Conservation (phyloP, 2,797 vertebrate species). For the Bradypodion pumilum region DNA sequence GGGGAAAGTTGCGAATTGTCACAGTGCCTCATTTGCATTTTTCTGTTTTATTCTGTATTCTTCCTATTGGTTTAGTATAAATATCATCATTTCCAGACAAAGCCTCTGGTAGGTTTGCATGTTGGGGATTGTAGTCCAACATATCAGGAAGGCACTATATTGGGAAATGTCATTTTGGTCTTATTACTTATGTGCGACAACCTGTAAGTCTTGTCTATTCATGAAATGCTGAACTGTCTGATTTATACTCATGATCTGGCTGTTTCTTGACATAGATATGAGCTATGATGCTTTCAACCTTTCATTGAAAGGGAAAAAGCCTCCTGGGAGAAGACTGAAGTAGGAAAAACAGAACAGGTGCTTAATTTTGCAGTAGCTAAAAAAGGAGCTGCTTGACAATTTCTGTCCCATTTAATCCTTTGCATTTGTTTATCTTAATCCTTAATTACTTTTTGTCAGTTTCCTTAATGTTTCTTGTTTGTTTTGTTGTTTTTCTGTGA, state of each 20-base stretch:
- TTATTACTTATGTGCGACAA: background rate
- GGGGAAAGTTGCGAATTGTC: background rate
- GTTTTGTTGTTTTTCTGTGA: constrained; percentile 22
- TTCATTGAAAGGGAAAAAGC: background rate
- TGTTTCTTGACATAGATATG: background rate
- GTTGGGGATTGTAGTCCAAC: background rate
- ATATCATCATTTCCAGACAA: background rate
- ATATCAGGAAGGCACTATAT: background rate
- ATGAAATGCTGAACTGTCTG: background rate
- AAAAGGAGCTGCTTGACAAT: constrained; percentile 38
- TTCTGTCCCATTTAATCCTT: constrained; percentile 23
- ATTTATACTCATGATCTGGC: background rate
- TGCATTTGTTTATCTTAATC: constrained; percentile 54
- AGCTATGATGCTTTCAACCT: background rate
- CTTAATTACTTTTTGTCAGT: constrained; percentile 50
- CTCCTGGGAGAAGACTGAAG: background rate
- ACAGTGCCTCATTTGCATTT: background rate
- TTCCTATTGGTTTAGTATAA: background rate
- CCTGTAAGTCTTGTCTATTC: background rate
- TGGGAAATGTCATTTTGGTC: constrained; percentile 2
- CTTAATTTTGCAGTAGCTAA: constrained; percentile 29
- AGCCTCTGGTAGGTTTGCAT: background rate
- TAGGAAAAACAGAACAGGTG: background rate
- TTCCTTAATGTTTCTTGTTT: constrained; percentile 25
- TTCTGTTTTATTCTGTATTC: constrained; percentile 1